Evolutionary conservation across 2,888 invertebrate genomes (phyloP), one percentile per base, ranked within the genome.

Genomic region (Spisula solida): DNA sequence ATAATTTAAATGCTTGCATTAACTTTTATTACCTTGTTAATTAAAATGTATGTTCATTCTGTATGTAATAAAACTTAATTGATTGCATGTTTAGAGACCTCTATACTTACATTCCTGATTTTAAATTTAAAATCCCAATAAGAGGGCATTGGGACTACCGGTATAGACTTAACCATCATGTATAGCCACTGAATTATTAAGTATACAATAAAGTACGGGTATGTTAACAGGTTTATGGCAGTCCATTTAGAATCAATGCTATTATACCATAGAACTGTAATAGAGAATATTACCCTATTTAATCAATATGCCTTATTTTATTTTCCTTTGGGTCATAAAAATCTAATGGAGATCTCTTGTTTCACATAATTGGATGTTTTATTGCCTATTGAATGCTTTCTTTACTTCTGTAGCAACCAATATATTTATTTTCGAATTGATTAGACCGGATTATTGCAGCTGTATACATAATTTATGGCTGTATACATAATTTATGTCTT

Each of bases 141-240:
- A 75, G 31, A 75, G 34, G 34, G 75, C 60, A 66, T 25, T 66
- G 25, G 12, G 60, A 31, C 18, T 29, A 31, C 31, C 5, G 75
- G n/a, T n/a, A n/a, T n/a, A n/a, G n/a, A n/a, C n/a, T n/a, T n/a
- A 75, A 75, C 34, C 8, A 5, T 34, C 34, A 75, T 66, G 31
- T 16, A 75, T 75, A 75, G 75, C 75, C 31, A 31, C 31, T 75
- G 75, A 75, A 75, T 75, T 75, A 75, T 75, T 75, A 75, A 75
- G 31, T 34, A 75, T 75, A 31, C 75, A 31, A 75, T 75, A 75
- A 34, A 75, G 34, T 34, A 31, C 31, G 8, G 41, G 41, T 41
- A 41, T 12, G 14, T 34, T 75, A 75, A 75, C 75, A 75, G 34
- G 31, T 75, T 75, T 25, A 25, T 10, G 14, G 25, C 18, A 0